Conservation (phyloP, 2,113 vertebrate genomes). For the Antigone vipio region DNA sequence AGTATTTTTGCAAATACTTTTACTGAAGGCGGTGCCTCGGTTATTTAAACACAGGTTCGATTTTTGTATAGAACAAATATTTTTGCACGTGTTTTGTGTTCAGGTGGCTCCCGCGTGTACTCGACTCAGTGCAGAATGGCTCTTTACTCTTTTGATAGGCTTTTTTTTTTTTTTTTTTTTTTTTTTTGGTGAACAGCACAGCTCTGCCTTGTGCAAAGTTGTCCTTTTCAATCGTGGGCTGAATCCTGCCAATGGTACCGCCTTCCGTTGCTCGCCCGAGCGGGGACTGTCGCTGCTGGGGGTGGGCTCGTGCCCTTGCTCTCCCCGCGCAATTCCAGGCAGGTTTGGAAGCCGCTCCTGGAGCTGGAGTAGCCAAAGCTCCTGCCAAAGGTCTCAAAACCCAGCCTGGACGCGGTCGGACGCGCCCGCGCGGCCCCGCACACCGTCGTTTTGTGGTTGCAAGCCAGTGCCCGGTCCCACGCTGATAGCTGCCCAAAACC, state of each 20-base stretch:
- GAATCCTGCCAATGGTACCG: fast-evolving
- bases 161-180: neutral
- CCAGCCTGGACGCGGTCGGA: neutral
- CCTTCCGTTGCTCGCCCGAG: fast-evolving
- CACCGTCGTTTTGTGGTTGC: neutral
- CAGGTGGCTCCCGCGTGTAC: neutral
- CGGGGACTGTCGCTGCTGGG: neutral
- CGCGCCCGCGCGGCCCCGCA: fast-evolving
- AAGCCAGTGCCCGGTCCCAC: fast-evolving
- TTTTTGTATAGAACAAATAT: neutral
- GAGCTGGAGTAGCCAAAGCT: neutral
- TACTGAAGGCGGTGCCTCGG: fast-evolving
- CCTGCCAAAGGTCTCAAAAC: neutral
- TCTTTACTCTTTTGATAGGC: neutral
- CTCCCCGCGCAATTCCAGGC: neutral
- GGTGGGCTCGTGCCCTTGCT: neutral
- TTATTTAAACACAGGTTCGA: fast-evolving
- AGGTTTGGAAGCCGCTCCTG: neutral
- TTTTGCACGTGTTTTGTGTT: neutral
- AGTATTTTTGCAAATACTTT: neutral
- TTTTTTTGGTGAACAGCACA: fast-evolving
- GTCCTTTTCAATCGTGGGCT: fast-evolving
- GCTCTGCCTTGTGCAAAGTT: neutral
- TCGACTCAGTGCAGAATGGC: fast-evolving
- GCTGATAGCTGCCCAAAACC: neutral